Conservation (phyloP, 1,140 invertebrate genomes). For the Drosophila pandora region DNA sequence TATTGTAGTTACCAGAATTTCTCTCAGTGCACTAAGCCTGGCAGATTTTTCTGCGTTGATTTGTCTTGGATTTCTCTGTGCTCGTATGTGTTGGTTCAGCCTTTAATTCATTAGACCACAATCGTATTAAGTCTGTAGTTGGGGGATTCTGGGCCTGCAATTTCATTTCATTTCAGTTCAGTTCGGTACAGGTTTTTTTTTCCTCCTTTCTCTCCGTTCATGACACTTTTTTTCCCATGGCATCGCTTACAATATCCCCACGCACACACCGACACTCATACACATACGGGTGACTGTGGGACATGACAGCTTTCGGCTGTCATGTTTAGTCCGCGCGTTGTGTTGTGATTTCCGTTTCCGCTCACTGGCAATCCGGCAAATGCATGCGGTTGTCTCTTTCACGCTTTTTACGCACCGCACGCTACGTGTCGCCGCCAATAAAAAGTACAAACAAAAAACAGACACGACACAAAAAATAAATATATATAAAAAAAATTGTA, state of each 20-base stretch:
- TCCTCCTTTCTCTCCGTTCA: conserved; percentile 31
- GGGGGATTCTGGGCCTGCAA: conserved; percentile 43
- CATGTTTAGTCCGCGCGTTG: conserved; percentile 61
- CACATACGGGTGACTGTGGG: conserved; percentile 22
- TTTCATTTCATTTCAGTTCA: conserved; percentile 48
- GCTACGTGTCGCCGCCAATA: conserved; percentile 46
- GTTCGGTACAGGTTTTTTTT: conserved; percentile 30
- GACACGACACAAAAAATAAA: conserved; percentile 10
- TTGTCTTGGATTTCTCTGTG: conserved; percentile 46
- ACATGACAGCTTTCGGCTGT: conserved; percentile 64
- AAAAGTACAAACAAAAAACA: conserved; percentile 51
- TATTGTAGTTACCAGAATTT: neutral
- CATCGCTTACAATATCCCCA: conserved; percentile 56
- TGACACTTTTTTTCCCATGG: conserved; percentile 50
- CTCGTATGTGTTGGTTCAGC: conserved; percentile 46
- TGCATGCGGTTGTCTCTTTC: conserved; percentile 55
- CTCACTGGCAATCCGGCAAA: conserved; percentile 51
- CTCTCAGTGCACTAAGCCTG: conserved; percentile 7
- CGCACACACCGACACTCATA: conserved; percentile 11
- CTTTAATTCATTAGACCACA: conserved; percentile 67
- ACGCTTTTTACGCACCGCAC: conserved; percentile 61
- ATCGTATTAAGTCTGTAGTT: conserved; percentile 62
- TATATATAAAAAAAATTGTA: conserved; percentile 27
- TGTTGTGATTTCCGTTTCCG: conserved; percentile 64
- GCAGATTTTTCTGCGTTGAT: conserved; percentile 54